Conservation (phyloP, 1,140 invertebrate genomes). For the Holcopasites calliopsidis region DNA sequence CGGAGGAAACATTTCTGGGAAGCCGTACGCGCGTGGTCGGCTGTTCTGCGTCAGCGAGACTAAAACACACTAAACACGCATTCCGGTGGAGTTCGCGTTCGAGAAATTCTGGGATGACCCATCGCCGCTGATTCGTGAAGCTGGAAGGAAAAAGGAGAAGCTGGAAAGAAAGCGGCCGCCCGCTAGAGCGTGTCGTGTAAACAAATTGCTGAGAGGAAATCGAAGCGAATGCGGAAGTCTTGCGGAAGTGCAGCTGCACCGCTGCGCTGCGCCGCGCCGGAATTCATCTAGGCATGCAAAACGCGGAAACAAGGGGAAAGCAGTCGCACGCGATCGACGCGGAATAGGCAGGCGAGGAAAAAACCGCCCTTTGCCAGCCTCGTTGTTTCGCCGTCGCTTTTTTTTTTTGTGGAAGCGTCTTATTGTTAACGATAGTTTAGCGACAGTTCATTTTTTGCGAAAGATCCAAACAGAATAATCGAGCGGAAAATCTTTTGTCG, state of each 20-base stretch:
- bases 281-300: slow-evolving; percentile 17
- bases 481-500: no score
- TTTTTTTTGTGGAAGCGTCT: not conserved
- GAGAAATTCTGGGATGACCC: no score
- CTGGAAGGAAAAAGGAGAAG: not conserved
- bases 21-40: no score
- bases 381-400: no score
- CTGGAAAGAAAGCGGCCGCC: not conserved
- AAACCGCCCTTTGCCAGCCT: not conserved
- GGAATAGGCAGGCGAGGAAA: not conserved
- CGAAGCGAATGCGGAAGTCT: not conserved
- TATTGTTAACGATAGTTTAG: not conserved
- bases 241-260: slow-evolving; percentile 14
- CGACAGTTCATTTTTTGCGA: not conserved
- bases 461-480: no score
- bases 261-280: not conserved
- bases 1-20: no score
- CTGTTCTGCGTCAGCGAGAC: no score
- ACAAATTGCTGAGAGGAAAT: slow-evolving; percentile 3
- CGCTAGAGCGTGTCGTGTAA: not conserved
- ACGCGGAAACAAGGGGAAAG: slow-evolving; percentile 20
- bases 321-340: slow-evolving; percentile 15
- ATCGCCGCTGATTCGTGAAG: no score
- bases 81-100: no score
- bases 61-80: no score